phyloP scores from a whole-genome alignment of 2,888 invertebrate genomes.

The Aproaerema taeniolella region DNA sequence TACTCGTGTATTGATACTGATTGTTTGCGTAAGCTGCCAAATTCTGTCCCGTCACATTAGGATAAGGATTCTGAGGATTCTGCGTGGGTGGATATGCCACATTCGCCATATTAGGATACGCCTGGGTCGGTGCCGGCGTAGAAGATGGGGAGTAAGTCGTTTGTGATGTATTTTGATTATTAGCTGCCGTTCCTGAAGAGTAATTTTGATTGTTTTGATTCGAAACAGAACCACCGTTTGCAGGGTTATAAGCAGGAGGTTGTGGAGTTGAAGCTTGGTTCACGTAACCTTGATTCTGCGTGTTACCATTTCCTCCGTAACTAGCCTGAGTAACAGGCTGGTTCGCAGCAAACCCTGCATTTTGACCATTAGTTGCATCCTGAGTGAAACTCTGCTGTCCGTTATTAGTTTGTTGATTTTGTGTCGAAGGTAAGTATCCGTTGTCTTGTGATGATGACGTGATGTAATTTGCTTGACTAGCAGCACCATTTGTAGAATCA shows the following conservation, averaged over 20 bases:
- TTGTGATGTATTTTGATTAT: conserved; percentile 47
- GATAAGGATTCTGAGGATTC: conserved; percentile 53
- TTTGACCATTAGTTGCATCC: conserved; percentile 44
- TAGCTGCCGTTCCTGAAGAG: conserved; percentile 37
- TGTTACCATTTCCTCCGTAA: conserved; percentile 45
- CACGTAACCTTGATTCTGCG: conserved; percentile 37
- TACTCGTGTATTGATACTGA: conserved; percentile 63
- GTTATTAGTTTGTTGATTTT: no score
- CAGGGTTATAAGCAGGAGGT: conserved; percentile 44
- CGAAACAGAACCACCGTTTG: conserved; percentile 48
- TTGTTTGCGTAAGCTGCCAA: conserved; percentile 67
- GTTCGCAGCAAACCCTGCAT: conserved; percentile 39
- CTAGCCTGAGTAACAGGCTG: conserved; percentile 42
- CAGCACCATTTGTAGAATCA: conserved; percentile 43
- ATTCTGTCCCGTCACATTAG: conserved; percentile 67
- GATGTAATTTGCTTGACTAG: conserved; percentile 60
- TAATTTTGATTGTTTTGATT: conserved; percentile 46
- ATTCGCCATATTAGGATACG: conserved; percentile 54
- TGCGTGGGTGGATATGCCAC: conserved; percentile 52
- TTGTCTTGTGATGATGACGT: conserved; percentile 63
- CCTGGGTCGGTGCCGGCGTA: conserved; percentile 57
- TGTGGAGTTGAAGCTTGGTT: conserved; percentile 45
- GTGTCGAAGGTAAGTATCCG: conserved; percentile 38
- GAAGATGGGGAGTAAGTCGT: conserved; percentile 58
- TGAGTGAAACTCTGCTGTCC: conserved; percentile 43